A percentile compares a stretch with the other conserved stretches of the same genome.
Conservation (phyloP, 64 coral and sea anemone species). For the Astreopora myriophthalma region DNA sequence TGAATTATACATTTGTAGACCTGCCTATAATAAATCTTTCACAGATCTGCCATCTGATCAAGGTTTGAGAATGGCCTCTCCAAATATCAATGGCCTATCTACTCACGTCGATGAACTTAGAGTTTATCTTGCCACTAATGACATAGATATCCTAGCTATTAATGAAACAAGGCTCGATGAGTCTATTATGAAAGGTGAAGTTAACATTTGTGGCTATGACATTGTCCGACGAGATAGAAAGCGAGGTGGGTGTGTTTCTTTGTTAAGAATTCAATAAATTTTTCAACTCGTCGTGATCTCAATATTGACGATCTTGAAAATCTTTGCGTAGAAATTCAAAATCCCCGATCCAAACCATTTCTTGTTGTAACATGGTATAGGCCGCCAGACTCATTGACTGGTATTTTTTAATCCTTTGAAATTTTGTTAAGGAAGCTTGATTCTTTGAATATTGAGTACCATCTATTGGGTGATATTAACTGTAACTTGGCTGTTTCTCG, state of each 20-base stretch:
- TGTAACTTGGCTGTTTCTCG: not conserved
- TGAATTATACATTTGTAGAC: no score
- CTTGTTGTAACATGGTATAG: not conserved
- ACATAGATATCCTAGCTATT: constrained; percentile 34
- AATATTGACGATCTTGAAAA: not conserved
- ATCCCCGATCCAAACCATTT: not conserved
- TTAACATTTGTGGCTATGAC: no score
- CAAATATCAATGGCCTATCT: constrained; percentile 38
- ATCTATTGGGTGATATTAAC: constrained; percentile 23
- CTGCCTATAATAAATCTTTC: not conserved
- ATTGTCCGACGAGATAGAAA: not conserved
- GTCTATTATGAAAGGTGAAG: not conserved
- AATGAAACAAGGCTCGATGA: constrained; percentile 39
- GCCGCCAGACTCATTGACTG: not conserved
- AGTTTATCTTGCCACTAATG: constrained; percentile 2
- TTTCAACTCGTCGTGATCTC: not conserved
- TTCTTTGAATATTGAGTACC: constrained; percentile 26
- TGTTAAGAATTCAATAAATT: not conserved
- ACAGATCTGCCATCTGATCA: not conserved
- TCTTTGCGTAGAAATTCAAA: not conserved
- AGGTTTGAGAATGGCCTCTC: not conserved
- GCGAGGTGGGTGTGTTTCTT: not conserved
- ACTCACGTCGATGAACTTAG: constrained; percentile 41
- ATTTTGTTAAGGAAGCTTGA: constrained; percentile 16
- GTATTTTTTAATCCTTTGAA: not conserved